Evolutionary conservation across 1,140 invertebrate species (phyloP).

Genomic region (Lineus longissimus): DNA sequence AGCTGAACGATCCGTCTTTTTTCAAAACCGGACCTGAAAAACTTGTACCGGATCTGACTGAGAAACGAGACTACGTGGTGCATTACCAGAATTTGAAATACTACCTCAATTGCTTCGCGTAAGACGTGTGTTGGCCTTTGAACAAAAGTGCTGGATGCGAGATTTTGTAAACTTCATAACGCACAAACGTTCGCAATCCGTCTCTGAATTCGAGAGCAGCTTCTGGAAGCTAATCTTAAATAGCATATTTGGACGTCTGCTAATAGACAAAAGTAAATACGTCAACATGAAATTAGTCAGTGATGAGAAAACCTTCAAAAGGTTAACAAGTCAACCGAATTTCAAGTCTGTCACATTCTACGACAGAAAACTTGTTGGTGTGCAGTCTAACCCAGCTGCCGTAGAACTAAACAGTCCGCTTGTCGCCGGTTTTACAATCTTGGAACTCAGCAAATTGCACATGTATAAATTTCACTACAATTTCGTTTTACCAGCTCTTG

Average conservation of each 20-base stretch:
- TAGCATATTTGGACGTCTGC: not conserved
- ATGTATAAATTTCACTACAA: constrained; percentile 7
- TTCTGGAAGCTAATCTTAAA: constrained; percentile 3
- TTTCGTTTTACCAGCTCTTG: not conserved
- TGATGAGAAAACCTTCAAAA: not conserved
- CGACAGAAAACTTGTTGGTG: not conserved
- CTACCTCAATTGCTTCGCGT: not conserved
- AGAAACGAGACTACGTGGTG: not conserved
- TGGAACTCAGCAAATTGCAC: not conserved
- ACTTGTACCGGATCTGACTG: not conserved
- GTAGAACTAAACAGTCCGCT: not conserved
- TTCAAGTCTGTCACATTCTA: not conserved
- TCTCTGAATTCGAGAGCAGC: not conserved
- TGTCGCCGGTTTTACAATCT: not conserved
- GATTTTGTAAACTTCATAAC: not conserved
- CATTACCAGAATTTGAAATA: not conserved
- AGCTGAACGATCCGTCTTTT: not conserved
- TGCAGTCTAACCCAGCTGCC: not conserved
- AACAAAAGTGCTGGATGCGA: not conserved
- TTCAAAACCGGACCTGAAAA: not conserved
- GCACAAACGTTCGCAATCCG: not conserved
- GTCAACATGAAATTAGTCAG: not conserved
- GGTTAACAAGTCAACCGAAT: not conserved
- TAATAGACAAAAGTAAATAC: too few relatives aligned
- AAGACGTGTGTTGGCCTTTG: not conserved